Evolutionary conservation across 2,797 vertebrate genomes (phyloP), one percentile per base, ranked within the genome.

Genomic region (Fratercula arctica): DNA sequence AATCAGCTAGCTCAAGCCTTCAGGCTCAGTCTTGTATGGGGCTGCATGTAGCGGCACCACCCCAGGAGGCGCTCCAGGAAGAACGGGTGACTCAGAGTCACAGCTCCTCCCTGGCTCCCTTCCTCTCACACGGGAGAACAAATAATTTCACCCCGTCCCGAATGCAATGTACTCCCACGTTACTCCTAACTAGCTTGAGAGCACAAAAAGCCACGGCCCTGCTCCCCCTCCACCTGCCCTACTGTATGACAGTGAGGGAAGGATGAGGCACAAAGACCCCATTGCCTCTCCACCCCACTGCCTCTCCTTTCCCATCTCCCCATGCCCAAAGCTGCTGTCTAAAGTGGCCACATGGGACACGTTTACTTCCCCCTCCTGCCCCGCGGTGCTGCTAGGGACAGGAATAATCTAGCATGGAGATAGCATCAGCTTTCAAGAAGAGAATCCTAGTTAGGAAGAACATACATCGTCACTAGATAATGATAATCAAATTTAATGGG

Each of bases 21-120:
- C 93, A 97, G 96, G 95, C 96, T 93, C 63, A 89, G 95, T 93
- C 95, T 91, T 95, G 94, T 6, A 94, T 8, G 2, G 74, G 56
- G 92, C 94, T 90, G 90, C 85, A 45, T 63, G 92, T 60, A 83
- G 94, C 35, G 6, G 92, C 93, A 96, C 76, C 89, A 94, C 77
- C 82, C 94, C 93, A 95, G 91, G 91, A 95, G 86, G 91, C 3
- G 53, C 95, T 90, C 76, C 87, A 51, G 95, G 93, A 96, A 80
- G 86, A 91, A 39, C 0, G 15, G 51, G 81, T 96, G 95, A 97
- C 89, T 97, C 95, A 96, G 73, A 89, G 93, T 20, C 46, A 13
- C 86, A 59, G 90, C 54, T 95, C 96, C 90, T 84, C 85, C 89
- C 95, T 84, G 92, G 87, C 93, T 95, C 89, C 84, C 73, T 92